Conservation (phyloP, 2,113 vertebrate species). For the Budorcas taxicolor region DNA sequence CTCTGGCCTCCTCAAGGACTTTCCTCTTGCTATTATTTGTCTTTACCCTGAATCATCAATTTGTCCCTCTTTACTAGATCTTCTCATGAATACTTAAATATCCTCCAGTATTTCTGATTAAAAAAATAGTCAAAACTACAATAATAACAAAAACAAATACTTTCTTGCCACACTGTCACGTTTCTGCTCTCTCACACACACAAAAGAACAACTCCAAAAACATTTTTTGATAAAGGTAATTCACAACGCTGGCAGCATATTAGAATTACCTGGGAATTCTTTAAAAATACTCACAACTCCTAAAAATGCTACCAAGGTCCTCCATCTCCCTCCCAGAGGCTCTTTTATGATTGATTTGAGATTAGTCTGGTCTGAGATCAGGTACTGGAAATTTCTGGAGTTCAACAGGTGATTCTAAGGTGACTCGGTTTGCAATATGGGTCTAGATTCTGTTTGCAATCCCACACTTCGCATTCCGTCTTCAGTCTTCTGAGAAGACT, state of each 20-base stretch:
- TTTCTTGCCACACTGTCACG: background rate
- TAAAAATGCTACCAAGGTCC: background rate
- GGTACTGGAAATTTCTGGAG: background rate
- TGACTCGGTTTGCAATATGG: background rate
- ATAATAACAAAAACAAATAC: background rate
- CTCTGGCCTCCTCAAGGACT: background rate
- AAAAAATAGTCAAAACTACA: background rate
- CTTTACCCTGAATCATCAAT: background rate
- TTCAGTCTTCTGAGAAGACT: background rate
- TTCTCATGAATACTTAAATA: background rate
- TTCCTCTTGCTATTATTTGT: background rate
- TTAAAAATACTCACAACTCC: background rate
- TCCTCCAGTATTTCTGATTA: background rate
- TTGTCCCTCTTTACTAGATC: background rate
- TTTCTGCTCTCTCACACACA: background rate
- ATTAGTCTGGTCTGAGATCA: background rate
- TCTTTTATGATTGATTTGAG: background rate
- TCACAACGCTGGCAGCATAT: background rate
- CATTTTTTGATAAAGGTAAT: background rate
- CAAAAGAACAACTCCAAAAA: background rate
- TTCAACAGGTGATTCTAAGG: background rate
- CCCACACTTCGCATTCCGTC: background rate
- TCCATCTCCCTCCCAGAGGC: background rate
- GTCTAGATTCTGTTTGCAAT: background rate
- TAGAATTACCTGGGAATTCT: background rate